A percentile compares a stretch with the other conserved stretches of the same genome.
Evolutionary conservation across 2,113 vertebrate species (phyloP).

Genomic region (Sinosuthora webbiana): DNA sequence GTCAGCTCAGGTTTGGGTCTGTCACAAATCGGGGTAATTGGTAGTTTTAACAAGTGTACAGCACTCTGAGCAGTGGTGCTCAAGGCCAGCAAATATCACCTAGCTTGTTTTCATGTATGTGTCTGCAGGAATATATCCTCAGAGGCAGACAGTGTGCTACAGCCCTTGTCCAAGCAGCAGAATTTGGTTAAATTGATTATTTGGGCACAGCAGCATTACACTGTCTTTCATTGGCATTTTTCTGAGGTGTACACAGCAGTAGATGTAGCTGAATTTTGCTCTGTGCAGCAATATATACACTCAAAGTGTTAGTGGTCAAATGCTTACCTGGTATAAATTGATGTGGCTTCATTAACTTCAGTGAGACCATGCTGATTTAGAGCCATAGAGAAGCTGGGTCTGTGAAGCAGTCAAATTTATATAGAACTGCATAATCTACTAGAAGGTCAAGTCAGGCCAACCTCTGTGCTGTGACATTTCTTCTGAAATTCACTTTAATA

Average conservation of each 20-base stretch:
- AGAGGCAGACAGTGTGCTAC: not conserved
- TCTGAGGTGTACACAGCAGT: not conserved
- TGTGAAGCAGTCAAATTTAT: constrained; percentile 43
- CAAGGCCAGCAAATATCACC: not conserved
- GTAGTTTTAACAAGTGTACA: not conserved
- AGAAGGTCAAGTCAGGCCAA: constrained; percentile 33
- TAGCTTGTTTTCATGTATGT: not conserved
- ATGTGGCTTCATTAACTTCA: constrained; percentile 52
- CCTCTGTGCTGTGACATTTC: constrained; percentile 54
- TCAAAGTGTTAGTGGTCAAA: not conserved
- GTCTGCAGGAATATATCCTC: not conserved
- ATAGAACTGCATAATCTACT: constrained; percentile 46
- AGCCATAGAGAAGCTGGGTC: not conserved
- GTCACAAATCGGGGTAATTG: not conserved
- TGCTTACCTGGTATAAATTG: constrained; percentile 40
- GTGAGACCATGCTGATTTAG: constrained; percentile 51
- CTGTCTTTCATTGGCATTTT: not conserved
- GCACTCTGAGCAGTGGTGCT: not conserved
- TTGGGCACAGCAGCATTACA: not conserved
- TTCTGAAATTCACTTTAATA: constrained; percentile 57
- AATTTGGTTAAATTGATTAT: not conserved
- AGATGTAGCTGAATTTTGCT: not conserved
- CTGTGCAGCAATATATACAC: not conserved
- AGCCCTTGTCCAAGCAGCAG: not conserved
- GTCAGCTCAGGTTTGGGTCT: not conserved